Evolutionary conservation across 30 jellyfish, hydroid and myxozoan genomes (phyloP), one percentile per base, ranked within the genome.

Genomic region (Aurelia aurita complex sp. Pacific): DNA sequence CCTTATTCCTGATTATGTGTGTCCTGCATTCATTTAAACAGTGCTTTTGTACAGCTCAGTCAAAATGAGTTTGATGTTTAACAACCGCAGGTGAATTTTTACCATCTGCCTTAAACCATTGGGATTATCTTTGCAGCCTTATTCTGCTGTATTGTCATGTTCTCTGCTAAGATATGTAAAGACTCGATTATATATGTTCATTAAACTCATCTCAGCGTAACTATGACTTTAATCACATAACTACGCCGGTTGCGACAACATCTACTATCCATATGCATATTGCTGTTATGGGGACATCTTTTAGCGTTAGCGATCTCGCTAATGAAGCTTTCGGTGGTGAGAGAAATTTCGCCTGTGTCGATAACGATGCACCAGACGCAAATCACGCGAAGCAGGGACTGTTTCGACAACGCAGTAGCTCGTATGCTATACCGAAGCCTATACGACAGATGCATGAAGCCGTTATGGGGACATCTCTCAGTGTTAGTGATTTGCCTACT

Each of bases 251-350:
- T 46, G 0, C 57, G 15, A 46, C 57, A 46, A 46, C 57, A 8
- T 46, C 50, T 5, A 2, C 50, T 38, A 38, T 3, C 57, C 57
- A 46, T 46, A 46, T 46, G 57, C 57, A 46, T 46, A 46, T 46
- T 61, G 70, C 36, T n/a, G 70, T 61, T n/a, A 61, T 61, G 70
- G 70, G 70, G 70, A 61, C 70, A 23, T 61, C 70, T 61, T 61
- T 61, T 10, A 61, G 70, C 35, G 36, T 61, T 3, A 61, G 36
- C 15, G 70, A 61, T 61, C 32, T 61, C 70, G 36, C 70, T 23
- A 23, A n/a, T 61, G 70, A 61, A n/a, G 70, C 70, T 17, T 61
- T 61, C 36, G 70, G 70, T 5, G 70, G 70, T 5, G 36, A 61
- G 36, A 61, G 36, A 23, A 61, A 61, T 61, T 61, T 17, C 70